These are phyloP conservation scores for Hypotaenidia philippensis DNA, from an alignment of 2,797 vertebrate species.

Conservation along the genomic window DNA sequence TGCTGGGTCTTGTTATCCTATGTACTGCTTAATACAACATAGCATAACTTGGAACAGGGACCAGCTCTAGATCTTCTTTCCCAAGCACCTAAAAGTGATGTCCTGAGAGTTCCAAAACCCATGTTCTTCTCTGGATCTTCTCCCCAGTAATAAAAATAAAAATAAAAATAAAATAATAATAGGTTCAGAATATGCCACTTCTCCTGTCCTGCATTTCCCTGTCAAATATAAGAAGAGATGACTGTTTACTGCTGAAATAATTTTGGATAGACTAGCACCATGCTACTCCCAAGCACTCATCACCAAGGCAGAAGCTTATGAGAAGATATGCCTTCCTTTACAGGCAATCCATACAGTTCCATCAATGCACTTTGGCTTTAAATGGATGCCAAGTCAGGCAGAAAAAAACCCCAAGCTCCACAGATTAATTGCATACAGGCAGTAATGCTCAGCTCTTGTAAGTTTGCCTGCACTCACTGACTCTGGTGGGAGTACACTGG, in stretches of 20 bases:
- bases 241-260: background rate
- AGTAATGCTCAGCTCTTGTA: background rate
- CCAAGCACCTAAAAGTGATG: background rate
- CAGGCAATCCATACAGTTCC: background rate
- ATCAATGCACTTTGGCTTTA: background rate
- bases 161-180: too few relatives aligned
- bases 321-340: background rate
- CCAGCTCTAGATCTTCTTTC: background rate
- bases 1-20: background rate
- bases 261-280: background rate
- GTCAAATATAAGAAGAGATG: background rate
- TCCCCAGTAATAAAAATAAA: background rate
- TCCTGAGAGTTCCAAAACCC: background rate
- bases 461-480: background rate
- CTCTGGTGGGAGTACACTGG: background rate
- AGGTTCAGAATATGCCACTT: background rate
- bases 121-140: background rate
- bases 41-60: background rate
- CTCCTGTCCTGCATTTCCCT: background rate
- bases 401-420: background rate
- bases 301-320: background rate
- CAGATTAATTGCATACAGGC: background rate
- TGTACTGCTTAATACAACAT: background rate
- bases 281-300: background rate
- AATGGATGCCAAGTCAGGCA: background rate